A percentile compares a stretch with the other conserved stretches of the same genome.
phyloP scores from a whole-genome alignment of 2,888 invertebrate genomes.

The Deilephila elpenor region DNA sequence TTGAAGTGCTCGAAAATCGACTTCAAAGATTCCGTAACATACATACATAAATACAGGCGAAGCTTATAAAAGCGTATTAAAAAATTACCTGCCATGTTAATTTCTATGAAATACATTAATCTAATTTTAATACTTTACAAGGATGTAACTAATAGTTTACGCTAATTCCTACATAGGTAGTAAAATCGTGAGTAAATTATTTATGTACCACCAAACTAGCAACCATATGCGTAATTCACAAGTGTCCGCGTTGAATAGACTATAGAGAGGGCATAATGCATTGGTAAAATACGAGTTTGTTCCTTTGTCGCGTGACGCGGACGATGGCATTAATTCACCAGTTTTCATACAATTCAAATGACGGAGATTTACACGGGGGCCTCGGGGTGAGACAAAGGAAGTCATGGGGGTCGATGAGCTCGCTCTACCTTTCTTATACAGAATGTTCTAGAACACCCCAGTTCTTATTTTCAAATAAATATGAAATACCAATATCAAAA shows the following conservation, averaged over 20 bases:
- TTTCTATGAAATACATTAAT: too few species aligned
- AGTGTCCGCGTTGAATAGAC: constrained; percentile 36
- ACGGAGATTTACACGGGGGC: constrained; percentile 16
- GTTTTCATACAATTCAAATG: constrained; percentile 26
- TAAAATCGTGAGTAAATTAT: not conserved
- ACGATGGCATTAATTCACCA: constrained; percentile 17
- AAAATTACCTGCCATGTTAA: too few species aligned
- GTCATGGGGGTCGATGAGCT: constrained; percentile 21
- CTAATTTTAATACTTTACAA: too few species aligned
- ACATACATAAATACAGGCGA: too few species aligned
- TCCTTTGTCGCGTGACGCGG: not conserved
- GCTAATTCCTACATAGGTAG: too few species aligned
- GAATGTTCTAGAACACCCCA: constrained; percentile 6
- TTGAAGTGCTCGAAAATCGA: too few species aligned
- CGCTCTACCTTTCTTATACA: constrained; percentile 22
- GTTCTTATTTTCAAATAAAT: not conserved
- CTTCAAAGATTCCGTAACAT: too few species aligned
- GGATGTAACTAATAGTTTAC: too few species aligned
- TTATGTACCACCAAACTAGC: not conserved
- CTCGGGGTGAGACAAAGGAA: constrained; percentile 7
- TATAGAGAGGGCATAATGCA: constrained; percentile 33
- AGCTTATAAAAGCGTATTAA: too few species aligned
- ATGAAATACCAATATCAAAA: too few species aligned
- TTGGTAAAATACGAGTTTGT: constrained; percentile 33
- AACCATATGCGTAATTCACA: constrained; percentile 35